Evolutionary conservation across 35 echinoderm and acorn worm species (phyloP).

Genomic region (Ophiothrix spiculata): DNA sequence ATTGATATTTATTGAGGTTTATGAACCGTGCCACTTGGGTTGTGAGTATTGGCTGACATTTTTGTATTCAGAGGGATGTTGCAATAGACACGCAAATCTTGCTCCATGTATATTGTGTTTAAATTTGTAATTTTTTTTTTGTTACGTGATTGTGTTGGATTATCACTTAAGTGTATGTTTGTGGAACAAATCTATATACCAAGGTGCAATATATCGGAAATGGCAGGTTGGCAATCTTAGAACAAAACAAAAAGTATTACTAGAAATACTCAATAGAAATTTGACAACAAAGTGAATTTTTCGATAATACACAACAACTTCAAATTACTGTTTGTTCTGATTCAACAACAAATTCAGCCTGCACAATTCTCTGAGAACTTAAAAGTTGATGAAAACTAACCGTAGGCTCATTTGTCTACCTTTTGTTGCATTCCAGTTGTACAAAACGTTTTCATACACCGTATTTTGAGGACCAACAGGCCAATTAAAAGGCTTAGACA

Average conservation of each 20-base stretch:
- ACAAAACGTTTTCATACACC: background rate
- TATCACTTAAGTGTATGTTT: constrained; percentile 2
- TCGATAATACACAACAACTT: too few species aligned
- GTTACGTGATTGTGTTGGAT: background rate
- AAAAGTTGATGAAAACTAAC: too few species aligned
- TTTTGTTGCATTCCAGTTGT: background rate
- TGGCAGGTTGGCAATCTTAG: background rate
- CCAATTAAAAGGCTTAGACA: background rate
- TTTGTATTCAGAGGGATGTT: background rate
- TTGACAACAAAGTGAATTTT: background rate
- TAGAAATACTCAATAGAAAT: background rate
- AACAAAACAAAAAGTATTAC: background rate
- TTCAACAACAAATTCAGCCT: too few species aligned
- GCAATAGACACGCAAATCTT: background rate
- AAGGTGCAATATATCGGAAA: constrained; percentile 10
- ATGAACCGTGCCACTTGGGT: background rate
- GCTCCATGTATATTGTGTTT: constrained; percentile 2
- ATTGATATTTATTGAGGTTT: background rate
- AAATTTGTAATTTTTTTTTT: background rate
- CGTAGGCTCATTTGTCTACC: too few species aligned
- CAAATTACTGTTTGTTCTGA: too few species aligned
- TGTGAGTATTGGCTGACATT: background rate
- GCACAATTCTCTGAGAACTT: too few species aligned
- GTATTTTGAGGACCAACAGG: background rate
- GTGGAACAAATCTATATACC: constrained; percentile 6